A percentile compares a stretch with the other conserved stretches of the same genome.
Evolutionary conservation across 2,888 invertebrate genomes (phyloP).

Genomic region (Ichneumoninae sp.): DNA sequence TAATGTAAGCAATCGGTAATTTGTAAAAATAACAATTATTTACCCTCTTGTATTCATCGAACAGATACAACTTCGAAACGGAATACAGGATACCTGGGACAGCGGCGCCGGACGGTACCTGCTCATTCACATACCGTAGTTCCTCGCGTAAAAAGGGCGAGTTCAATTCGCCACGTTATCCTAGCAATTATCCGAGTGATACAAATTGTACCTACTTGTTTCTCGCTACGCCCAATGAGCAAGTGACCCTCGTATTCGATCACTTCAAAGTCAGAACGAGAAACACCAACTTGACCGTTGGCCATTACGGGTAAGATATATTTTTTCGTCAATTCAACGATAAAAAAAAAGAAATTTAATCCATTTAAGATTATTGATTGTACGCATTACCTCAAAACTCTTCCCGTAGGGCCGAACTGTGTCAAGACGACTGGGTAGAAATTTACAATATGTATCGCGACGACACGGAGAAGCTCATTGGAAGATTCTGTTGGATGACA

Average conservation of each 20-base stretch:
- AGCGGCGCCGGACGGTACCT: constrained; percentile 95
- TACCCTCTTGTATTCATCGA: constrained; percentile 15
- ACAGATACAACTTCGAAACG: constrained; percentile 86
- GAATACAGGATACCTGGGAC: constrained; percentile 98
- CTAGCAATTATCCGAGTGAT: constrained; percentile 97
- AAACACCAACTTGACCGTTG: constrained; percentile 90
- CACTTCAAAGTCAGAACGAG: constrained; percentile 95
- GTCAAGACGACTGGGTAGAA: constrained; percentile 97
- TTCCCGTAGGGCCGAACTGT: constrained; percentile 88
- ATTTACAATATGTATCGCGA: constrained; percentile 95
- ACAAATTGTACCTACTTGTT: constrained; percentile 97
- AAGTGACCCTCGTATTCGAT: constrained; percentile 95
- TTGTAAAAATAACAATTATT: neutral
- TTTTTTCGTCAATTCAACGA: neutral
- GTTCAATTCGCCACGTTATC: constrained; percentile 98
- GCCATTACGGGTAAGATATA: constrained; percentile 89
- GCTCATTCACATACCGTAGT: constrained; percentile 96
- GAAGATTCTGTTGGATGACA: constrained; percentile 95
- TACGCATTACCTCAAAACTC: neutral
- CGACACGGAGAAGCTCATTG: constrained; percentile 92
- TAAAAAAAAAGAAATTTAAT: neutral
- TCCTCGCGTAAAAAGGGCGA: constrained; percentile 94
- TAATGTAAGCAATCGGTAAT: neutral
- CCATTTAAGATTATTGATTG: neutral
- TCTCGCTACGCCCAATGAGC: constrained; percentile 93